Conservation (phyloP, 2,888 invertebrate genomes). For the Spicauda simplicius region DNA sequence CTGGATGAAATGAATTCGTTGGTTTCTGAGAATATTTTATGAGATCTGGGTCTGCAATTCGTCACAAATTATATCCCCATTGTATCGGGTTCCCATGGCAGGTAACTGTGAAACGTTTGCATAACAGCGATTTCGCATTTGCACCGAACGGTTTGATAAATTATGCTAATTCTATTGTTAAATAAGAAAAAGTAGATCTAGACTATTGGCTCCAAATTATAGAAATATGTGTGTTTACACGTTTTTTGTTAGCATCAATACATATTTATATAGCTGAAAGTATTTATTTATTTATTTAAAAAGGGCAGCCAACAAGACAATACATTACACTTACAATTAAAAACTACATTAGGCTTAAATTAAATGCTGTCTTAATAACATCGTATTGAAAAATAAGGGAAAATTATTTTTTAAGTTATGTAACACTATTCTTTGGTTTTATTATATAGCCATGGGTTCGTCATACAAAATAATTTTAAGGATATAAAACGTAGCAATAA, state of each 20-base stretch:
- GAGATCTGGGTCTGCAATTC: slow-evolving; percentile 18
- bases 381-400: no score
- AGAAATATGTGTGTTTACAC: background rate
- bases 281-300: no score
- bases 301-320: no score
- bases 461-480: no score
- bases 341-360: no score
- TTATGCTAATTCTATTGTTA: slow-evolving; percentile 18
- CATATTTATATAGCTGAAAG: no score
- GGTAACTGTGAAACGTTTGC: slow-evolving; percentile 37
- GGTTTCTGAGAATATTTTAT: slow-evolving; percentile 15
- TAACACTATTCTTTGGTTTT: no score
- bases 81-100: slow-evolving; percentile 36
- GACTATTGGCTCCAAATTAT: background rate
- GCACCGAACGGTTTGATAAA: slow-evolving; percentile 15
- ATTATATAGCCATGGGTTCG: no score
- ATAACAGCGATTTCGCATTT: slow-evolving; percentile 24
- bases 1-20: slow-evolving; percentile 8
- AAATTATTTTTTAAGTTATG: no score
- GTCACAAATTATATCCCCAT: slow-evolving; percentile 29
- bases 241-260: background rate
- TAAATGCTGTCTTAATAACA: no score
- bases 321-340: no score
- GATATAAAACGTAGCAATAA: no score
- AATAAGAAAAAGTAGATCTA: slow-evolving; percentile 9